Base-by-base conservation (phyloP, 1,140 invertebrate species). In the Maniola jurtina region DNA sequence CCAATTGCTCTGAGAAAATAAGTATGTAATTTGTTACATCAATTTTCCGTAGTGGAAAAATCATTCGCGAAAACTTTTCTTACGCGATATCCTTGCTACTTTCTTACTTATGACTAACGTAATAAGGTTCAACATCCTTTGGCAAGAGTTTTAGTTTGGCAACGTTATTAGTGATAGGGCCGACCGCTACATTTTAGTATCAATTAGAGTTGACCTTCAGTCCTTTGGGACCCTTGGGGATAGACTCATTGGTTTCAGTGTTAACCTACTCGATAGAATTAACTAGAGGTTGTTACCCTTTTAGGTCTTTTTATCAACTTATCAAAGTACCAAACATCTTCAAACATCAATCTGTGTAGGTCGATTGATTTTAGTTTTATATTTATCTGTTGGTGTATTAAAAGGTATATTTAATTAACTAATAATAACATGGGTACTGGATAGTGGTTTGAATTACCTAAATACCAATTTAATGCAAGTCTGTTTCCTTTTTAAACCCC, bases 161-260 rank as follows among this genome's bases (percentile, higher is more conserved):
- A 52, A 52, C 4, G 48, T 52, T 52, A 52, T 52, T 52, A 52
- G 48, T 52, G 48, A 52, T 25, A 25, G 14, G 48, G 15, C 16
- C 14, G 15, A 7, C 48, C 48, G 48, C 48, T 52, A 52, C 48
- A 52, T 52, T 52, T 52, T 16, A 52, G 48, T 52, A 52, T 52
- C 48, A 52, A 52, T 52, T 52, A 52, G 48, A 52, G 48, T 15
- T 52, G 48, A 52, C 48, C 48, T 52, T 52, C 15, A 14, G 48
- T 6, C 48, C 48, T 14, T 52, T 25, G 15, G 48, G 48, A 25
- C 48, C 48, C 48, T 52, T 25, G 10, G 14, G 2, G 7, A 5
- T 25, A 25, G 42, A 11, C n/a, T 14, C 48, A 14, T 52, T 52
- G n/a, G 48, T 25, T 52, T 11, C 48, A 52, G 48, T 1, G 2